phyloP scores from a whole-genome alignment of 2,888 invertebrate species.

The Lagria hirta region DNA sequence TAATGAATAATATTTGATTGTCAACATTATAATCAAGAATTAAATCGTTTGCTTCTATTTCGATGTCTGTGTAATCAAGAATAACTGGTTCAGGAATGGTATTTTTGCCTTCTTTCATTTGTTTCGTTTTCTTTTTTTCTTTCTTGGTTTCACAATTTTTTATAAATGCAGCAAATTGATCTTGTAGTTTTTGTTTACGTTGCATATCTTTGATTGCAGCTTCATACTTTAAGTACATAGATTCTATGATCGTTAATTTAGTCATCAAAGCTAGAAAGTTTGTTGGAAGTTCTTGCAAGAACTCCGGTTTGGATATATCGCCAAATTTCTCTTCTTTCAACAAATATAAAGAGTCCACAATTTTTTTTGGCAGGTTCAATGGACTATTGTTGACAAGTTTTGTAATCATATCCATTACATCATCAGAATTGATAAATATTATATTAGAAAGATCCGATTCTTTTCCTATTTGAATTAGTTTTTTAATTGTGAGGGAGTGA shows the following conservation, averaged over 20 bases:
- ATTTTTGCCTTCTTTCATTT: slow-evolving; percentile 8
- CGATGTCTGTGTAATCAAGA: slow-evolving; percentile 31
- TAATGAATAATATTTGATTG: slow-evolving; percentile 37
- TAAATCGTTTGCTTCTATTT: slow-evolving; percentile 33
- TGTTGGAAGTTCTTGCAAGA: background rate
- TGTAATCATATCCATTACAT: slow-evolving; percentile 30
- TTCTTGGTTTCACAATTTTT: slow-evolving; percentile 31
- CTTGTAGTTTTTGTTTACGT: slow-evolving; percentile 30
- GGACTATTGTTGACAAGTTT: slow-evolving; percentile 5
- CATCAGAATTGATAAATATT: slow-evolving; percentile 37
- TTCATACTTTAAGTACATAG: slow-evolving; percentile 37
- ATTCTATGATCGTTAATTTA: slow-evolving; percentile 40
- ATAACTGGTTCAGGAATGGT: slow-evolving; percentile 17
- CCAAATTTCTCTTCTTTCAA: no score
- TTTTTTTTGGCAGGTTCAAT: slow-evolving; percentile 21
- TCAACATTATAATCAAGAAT: slow-evolving; percentile 37
- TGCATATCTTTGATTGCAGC: slow-evolving; percentile 31
- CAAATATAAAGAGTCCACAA: no score
- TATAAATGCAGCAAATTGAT: slow-evolving; percentile 31
- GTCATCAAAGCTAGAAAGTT: slow-evolving; percentile 31
- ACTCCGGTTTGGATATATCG: no score
- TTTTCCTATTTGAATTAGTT: slow-evolving; percentile 29
- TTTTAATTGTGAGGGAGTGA: no score
- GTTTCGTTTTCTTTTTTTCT: slow-evolving; percentile 22
- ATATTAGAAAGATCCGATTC: slow-evolving; percentile 34